Percentiles rank a stretch among this genome's conserved stretches.
phyloP scores from a whole-genome alignment of 2,888 invertebrate species.

The Apantesis nais region DNA sequence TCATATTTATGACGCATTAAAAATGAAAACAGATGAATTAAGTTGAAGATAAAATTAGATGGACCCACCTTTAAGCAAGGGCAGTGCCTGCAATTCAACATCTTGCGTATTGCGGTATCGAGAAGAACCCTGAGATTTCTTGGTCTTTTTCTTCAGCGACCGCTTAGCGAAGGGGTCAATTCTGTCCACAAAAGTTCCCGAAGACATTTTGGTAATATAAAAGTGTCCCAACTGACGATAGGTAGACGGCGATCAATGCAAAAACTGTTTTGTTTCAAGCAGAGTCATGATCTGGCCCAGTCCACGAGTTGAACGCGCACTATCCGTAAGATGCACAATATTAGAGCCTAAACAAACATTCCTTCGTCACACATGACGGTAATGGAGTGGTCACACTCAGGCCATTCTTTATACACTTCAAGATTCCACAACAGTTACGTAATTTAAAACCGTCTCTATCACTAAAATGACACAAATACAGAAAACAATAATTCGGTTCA shows the following conservation, averaged over 20 bases:
- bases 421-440: constrained; percentile 86
- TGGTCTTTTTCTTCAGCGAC: constrained; percentile 98
- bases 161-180: constrained; percentile 99
- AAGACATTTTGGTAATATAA: constrained; percentile 87
- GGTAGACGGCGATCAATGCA: constrained; percentile 81
- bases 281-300: constrained; percentile 84
- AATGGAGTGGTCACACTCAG: constrained; percentile 85
- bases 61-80: constrained; percentile 96
- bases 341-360: constrained; percentile 86
- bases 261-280: constrained; percentile 81
- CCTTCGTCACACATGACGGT: constrained; percentile 85
- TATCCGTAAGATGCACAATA: constrained; percentile 82
- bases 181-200: constrained; percentile 98
- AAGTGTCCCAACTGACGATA: constrained; percentile 83
- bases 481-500: constrained; percentile 81
- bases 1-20: constrained; percentile 14
- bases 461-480: constrained; percentile 83
- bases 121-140: constrained; percentile 99
- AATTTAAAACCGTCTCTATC: constrained; percentile 83
- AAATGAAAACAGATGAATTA: constrained; percentile 19
- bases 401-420: constrained; percentile 84
- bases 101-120: constrained; percentile 99
- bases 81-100: constrained; percentile 98
- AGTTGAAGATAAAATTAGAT: constrained; percentile 23
- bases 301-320: constrained; percentile 80